phyloP scores from a whole-genome alignment of 2,797 vertebrate species.

The Melopsittacus undulatus region DNA sequence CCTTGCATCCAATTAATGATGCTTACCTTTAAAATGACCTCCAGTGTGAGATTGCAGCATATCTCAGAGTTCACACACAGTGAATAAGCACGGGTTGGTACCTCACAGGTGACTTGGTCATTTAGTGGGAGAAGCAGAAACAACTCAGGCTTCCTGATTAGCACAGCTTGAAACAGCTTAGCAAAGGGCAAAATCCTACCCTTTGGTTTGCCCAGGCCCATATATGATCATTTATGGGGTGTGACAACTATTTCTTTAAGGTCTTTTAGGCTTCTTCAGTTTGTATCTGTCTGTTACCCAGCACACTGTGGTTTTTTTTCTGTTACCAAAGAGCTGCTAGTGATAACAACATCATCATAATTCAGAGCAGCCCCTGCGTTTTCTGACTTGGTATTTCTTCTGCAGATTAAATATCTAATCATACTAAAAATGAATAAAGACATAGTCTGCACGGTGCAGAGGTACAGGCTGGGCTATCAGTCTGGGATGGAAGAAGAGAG shows the following conservation, averaged over 20 bases:
- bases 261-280: not conserved
- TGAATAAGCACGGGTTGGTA: accelerated
- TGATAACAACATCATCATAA: not conserved
- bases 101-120: not conserved
- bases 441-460: not conserved
- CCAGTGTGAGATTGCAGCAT: not conserved
- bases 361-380: not conserved
- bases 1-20: not conserved
- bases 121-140: not conserved
- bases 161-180: not conserved
- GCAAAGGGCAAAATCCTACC: not conserved
- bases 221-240: not conserved
- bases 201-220: not conserved
- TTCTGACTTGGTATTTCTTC: not conserved
- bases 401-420: not conserved
- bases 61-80: not conserved
- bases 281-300: not conserved
- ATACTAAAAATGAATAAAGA: not conserved
- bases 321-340: not conserved
- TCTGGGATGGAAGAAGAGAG: not conserved
- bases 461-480: not conserved
- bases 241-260: not conserved
- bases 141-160: not conserved
- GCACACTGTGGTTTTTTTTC: not conserved
- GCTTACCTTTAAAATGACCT: not conserved